phyloP scores from a whole-genome alignment of 1,140 invertebrate species.

The Drosophila setifemur region DNA sequence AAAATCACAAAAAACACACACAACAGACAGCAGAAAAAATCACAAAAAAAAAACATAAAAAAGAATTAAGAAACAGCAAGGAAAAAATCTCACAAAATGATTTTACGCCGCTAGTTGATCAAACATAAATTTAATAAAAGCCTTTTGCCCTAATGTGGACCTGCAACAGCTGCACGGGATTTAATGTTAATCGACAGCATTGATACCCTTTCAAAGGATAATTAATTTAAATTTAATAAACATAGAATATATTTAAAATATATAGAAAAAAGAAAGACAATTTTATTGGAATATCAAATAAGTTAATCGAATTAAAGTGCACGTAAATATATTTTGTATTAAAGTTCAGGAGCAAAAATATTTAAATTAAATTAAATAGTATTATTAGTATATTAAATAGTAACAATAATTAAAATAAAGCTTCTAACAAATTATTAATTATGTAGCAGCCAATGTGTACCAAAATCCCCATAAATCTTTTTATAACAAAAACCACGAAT shows the following conservation, averaged over 20 bases:
- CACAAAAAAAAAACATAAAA: background rate
- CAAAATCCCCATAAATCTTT: no score
- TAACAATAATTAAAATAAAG: background rate
- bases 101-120: constrained; percentile 31
- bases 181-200: background rate
- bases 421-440: no score
- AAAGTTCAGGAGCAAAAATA: no score
- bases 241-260: no score
- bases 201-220: background rate
- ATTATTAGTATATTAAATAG: no score
- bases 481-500: no score
- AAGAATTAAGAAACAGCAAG: background rate
- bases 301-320: no score
- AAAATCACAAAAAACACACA: constrained; percentile 36
- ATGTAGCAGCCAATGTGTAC: no score
- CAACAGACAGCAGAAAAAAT: constrained; percentile 14
- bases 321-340: no score
- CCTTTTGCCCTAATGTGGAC: constrained; percentile 41
- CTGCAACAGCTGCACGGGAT: constrained; percentile 27
- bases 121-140: constrained; percentile 78
- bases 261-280: no score
- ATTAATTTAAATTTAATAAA: background rate
- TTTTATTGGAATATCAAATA: no score
- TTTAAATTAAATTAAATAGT: no score
- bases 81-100: constrained; percentile 20